phyloP scores from a whole-genome alignment of 2,113 vertebrate species.

The Plecotus auritus region DNA sequence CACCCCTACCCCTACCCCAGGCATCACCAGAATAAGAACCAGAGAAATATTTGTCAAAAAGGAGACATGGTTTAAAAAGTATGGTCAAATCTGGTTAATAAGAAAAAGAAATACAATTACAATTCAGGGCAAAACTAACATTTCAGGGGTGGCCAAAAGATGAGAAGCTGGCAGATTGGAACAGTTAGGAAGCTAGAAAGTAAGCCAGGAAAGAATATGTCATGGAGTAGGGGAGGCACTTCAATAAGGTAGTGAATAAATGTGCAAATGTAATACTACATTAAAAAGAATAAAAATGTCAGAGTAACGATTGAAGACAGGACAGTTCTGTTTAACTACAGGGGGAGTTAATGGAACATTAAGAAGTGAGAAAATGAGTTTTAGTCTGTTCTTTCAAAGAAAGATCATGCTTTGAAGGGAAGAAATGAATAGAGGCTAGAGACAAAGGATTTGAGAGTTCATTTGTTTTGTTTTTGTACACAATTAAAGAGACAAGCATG shows the following conservation, averaged over 20 bases:
- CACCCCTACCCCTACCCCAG: not conserved
- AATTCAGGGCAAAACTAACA: not conserved
- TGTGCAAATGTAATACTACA: not conserved
- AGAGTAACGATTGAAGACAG: not conserved
- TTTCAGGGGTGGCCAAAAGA: not conserved
- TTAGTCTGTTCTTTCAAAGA: not conserved
- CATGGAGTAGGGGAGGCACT: not conserved
- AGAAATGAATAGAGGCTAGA: not conserved
- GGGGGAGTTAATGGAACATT: not conserved
- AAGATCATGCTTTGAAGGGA: not conserved
- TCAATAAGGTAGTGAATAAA: not conserved
- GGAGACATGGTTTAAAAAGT: not conserved
- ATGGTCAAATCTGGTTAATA: not conserved
- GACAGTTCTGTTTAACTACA: not conserved
- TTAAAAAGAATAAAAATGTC: not conserved
- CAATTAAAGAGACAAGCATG: not conserved
- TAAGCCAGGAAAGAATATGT: not conserved
- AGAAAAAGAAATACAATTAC: not conserved
- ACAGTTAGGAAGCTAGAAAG: not conserved
- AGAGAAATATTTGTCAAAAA: not conserved
- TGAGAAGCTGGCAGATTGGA: not conserved
- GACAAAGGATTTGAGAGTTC: not conserved
- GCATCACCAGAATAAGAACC: not conserved
- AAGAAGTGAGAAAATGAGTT: not conserved
- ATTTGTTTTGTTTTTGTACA: not conserved